Conservation (phyloP, 1,140 invertebrate species). For the Hyles euphorbiae region DNA sequence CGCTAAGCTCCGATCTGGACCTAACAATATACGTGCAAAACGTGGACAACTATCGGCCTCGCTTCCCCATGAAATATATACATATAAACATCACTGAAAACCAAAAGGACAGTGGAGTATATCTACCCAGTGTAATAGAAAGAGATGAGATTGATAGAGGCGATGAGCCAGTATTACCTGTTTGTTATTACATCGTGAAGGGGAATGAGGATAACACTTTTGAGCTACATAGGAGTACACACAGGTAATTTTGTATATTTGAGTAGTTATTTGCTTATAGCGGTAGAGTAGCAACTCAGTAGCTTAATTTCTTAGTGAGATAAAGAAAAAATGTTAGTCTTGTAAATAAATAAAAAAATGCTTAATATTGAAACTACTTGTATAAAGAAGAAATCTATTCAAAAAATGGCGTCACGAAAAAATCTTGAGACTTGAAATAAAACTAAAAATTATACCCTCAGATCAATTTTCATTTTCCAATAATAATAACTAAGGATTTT, state of each 20-base stretch:
- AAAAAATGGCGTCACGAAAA: no score
- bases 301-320: no score
- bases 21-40: slow-evolving; percentile 92
- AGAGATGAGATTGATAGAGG: slow-evolving; percentile 88
- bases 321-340: no score
- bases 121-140: slow-evolving; percentile 89
- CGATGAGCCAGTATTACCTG: slow-evolving; percentile 84
- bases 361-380: no score
- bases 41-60: slow-evolving; percentile 92
- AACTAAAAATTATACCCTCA: no score
- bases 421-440: no score
- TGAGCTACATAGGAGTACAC: slow-evolving; percentile 82
- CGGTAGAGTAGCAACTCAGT: no score
- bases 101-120: slow-evolving; percentile 78
- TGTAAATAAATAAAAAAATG: no score
- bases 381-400: no score
- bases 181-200: slow-evolving; percentile 91
- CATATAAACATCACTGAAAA: slow-evolving; percentile 90
- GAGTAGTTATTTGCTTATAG: no score
- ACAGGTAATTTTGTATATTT: slow-evolving; percentile 75
- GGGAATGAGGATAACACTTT: slow-evolving; percentile 87
- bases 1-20: slow-evolving; percentile 90
- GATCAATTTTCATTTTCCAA: no score
- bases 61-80: slow-evolving; percentile 86
- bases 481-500: no score